Percentiles rank a stretch among this genome's conserved stretches.
Evolutionary conservation across 2,888 invertebrate genomes (phyloP).

Genomic region (Pocota personata): DNA sequence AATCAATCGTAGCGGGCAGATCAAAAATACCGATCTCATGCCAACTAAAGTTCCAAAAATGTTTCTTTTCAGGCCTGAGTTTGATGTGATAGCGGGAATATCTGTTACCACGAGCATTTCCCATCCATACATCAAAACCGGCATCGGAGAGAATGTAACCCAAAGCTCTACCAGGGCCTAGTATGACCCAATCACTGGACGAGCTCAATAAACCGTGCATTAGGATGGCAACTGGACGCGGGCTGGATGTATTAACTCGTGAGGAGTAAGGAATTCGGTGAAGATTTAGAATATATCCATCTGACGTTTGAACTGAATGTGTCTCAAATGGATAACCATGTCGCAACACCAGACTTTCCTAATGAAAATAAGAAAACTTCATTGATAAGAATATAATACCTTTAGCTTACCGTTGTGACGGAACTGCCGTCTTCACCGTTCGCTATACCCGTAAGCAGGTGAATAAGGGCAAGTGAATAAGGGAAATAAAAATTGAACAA

Average conservation of each 20-base stretch:
- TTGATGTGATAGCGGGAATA: conserved; percentile 77
- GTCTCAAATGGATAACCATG: conserved; percentile 80
- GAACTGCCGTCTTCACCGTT: conserved; percentile 61
- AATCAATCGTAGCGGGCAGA: conserved; percentile 78
- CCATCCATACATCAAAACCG: conserved; percentile 80
- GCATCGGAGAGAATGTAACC: conserved; percentile 77
- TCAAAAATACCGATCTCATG: conserved; percentile 78
- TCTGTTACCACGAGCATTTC: conserved; percentile 79
- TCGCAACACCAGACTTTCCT: conserved; percentile 48
- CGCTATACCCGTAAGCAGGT: conserved; percentile 26
- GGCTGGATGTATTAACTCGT: conserved; percentile 46
- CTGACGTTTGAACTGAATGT: conserved; percentile 84
- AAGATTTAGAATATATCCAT: conserved; percentile 79
- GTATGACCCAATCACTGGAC: conserved; percentile 78
- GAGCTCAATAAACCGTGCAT: conserved; percentile 79
- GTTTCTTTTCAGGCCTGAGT: conserved; percentile 72
- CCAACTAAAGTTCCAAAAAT: conserved; percentile 79
- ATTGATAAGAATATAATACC: too few relatives aligned
- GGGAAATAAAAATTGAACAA: too few relatives aligned
- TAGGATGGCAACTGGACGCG: conserved; percentile 76
- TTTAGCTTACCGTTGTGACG: conserved; percentile 77
- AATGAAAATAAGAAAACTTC: neutral
- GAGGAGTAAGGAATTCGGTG: conserved; percentile 79
- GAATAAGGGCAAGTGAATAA: too few relatives aligned
- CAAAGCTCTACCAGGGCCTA: conserved; percentile 76